Base-by-base conservation (phyloP, 2,113 vertebrate genomes). In the Pleuronectes platessa region DNA sequence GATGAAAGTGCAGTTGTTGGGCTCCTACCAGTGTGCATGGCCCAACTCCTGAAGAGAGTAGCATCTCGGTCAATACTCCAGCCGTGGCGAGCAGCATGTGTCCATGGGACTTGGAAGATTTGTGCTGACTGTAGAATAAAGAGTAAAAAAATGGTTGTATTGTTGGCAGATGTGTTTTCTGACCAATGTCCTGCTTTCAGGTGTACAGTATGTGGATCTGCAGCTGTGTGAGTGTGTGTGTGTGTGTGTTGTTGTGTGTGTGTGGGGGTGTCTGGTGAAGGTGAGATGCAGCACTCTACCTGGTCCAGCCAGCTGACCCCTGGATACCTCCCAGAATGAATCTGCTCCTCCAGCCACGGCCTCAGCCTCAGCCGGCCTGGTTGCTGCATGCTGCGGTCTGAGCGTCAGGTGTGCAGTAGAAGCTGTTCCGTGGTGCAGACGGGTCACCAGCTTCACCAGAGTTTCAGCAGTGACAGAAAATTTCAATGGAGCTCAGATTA, bases 21-120 rank as follows among this genome's bases (percentile, higher is more conserved):
- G 17, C 7, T 70, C n/a, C n/a, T 85, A 90, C 90, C 94, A 56
- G 95, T 95, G 86, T 95, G 93, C 81, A 94, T 91, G 18, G 95
- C 94, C 95, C 95, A 95, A 68, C 92, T 95, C 86, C 93, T 87
- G 86, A 95, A 95, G 63, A 95, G 92, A n/a, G 93, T 93, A 24
- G 95, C 95, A 84, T 95, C 95, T 70, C 87, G 84, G 86, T 95
- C 94, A 42, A 95, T 94, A 62, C 92, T 94, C 94, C 94, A 95
- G 53, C 95, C 93, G 20, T 95, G 95, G 53, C 94, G 93, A 68
- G 94, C 95, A 0, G 94, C 95, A 24, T 95, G 95, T 56, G 94
- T 95, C 95, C 95, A 95, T 2, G 95, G 93, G 82, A 95, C 95
- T 74, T 95, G 94, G 79, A 95, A 95, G 70, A 95, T 88, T 51